Evolutionary conservation across 2,797 vertebrate genomes (phyloP), one percentile per base, ranked within the genome.

Genomic region (Takifugu rubripes): DNA sequence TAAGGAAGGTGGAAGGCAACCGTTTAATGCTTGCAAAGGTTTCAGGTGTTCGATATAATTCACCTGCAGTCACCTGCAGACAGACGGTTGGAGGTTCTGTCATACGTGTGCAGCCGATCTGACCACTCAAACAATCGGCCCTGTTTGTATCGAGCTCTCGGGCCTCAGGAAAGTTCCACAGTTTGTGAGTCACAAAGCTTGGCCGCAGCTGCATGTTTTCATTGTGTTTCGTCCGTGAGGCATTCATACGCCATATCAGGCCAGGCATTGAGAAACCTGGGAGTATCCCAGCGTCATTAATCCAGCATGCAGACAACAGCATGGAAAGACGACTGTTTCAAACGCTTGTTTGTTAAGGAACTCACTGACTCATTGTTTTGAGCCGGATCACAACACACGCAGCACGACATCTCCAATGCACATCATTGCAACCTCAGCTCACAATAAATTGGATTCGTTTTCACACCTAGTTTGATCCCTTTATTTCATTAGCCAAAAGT

Each of bases 181-280:
- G 60, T 49, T 64, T 3, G 65, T 88, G 83, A 87, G 61, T 87
- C 84, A 83, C 64, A n/a, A 6, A 49, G 58, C 43, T 72, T 52
- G 70, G 72, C 70, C 49, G 59, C 63, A 64, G 58, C 56, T 62
- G 60, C 68, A 72, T 61, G 59, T 49, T 61, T 59, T 75, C 63
- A 65, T 27, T 72, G 57, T 79, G 67, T 49, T 49, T 59, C 49
- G 54, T 61, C 59, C 55, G 61, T 52, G 43, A 24, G 40, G 54
- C 58, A 33, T 64, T 74, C 54, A 21, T 59, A 50, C 68, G 77
- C 69, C 67, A 29, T 61, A 68, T 65, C 48, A 27, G 50, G 74
- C 75, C 75, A 68, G 56, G 66, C 59, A 51, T 87, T 89, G 83
- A 84, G 88, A 87, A 89, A 90, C 49, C 66, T 83, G 77, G 84